A percentile compares a stretch with the other conserved stretches of the same genome.
Evolutionary conservation across 2,888 invertebrate species (phyloP).

Genomic region (Hetaerina titia): DNA sequence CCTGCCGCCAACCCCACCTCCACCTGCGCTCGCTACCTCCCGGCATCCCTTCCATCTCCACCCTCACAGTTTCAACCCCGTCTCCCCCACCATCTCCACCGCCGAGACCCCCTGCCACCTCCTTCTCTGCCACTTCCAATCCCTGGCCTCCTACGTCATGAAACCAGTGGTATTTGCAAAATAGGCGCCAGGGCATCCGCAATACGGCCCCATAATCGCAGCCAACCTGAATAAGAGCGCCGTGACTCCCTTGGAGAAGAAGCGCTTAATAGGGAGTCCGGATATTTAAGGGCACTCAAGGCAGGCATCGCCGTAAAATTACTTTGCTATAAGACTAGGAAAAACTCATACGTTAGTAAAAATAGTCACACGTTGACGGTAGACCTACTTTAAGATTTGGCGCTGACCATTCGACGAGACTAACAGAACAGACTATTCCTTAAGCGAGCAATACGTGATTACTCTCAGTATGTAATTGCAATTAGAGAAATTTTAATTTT

Average conservation of each 20-base stretch:
- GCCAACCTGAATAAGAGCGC: constrained; percentile 23
- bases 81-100: not conserved
- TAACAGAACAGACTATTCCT: too few relatives aligned
- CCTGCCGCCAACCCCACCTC: not conserved
- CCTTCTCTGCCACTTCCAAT: not conserved
- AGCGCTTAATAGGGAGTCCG: not conserved
- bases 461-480: too few relatives aligned
- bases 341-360: not conserved
- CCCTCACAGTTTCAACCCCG: not conserved
- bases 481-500: too few relatives aligned
- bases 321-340: not conserved
- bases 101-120: not conserved
- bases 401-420: too few relatives aligned
- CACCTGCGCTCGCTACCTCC: not conserved
- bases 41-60: not conserved
- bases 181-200: constrained; percentile 47
- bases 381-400: too few relatives aligned
- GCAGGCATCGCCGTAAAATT: not conserved
- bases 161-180: constrained; percentile 66
- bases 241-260: not conserved
- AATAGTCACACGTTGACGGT: not conserved
- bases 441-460: too few relatives aligned
- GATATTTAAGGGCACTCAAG: not conserved
- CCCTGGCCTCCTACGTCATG: constrained; percentile 47
- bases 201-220: constrained; percentile 45